A percentile compares a stretch with the other conserved stretches of the same genome.
These are phyloP conservation scores for Gymnothorax reevesii DNA, from an alignment of 2,797 vertebrate species.

Conservation along the genomic window DNA sequence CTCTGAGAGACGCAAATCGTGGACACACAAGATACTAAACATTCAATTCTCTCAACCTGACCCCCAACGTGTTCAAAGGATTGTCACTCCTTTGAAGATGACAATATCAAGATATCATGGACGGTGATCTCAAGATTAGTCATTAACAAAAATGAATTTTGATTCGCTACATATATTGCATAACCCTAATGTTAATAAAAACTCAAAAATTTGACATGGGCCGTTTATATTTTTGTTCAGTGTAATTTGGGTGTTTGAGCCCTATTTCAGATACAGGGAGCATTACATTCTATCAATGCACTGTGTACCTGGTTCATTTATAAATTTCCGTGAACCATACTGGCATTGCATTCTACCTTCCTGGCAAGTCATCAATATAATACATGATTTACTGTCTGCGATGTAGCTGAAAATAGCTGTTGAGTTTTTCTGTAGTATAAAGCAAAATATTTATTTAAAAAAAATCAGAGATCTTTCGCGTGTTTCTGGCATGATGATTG, in stretches of 20 bases:
- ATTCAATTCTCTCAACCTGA: too few relatives aligned
- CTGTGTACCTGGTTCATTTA: background rate
- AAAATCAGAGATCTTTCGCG: background rate
- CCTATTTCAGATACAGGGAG: background rate
- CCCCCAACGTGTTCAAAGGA: too few relatives aligned
- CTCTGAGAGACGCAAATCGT: too few relatives aligned
- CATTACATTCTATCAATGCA: background rate
- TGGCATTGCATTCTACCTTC: background rate
- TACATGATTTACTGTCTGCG: background rate
- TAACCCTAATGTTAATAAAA: too few relatives aligned
- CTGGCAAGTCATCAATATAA: background rate
- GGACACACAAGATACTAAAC: too few relatives aligned
- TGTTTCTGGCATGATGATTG: slow-evolving; percentile 10
- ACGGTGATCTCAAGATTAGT: too few relatives aligned
- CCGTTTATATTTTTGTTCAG: too few relatives aligned
- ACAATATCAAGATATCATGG: too few relatives aligned
- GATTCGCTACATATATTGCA: too few relatives aligned
- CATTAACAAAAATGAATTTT: too few relatives aligned
- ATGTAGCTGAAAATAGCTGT: background rate
- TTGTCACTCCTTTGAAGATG: too few relatives aligned
- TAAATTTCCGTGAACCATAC: background rate
- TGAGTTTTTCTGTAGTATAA: background rate
- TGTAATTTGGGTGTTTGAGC: background rate
- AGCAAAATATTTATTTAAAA: slow-evolving; percentile 3
- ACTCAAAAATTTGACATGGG: too few relatives aligned